Conservation (phyloP, 2,113 vertebrate genomes). For the Hystrix cristata region DNA sequence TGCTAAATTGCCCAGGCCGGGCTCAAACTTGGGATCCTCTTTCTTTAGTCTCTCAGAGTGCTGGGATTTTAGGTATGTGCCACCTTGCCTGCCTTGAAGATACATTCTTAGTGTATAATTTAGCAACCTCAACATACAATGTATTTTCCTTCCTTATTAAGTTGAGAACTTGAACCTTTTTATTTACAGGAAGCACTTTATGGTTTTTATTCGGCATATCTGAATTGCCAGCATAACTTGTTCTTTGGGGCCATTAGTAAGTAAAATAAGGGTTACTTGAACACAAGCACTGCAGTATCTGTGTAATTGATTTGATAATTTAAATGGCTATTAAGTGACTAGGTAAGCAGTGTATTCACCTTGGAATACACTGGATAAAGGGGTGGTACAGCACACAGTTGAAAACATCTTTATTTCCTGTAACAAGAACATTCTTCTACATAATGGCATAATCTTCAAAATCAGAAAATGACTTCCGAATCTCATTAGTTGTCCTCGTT, state of each 20-base stretch:
- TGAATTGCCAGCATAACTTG: not conserved
- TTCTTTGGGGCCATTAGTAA: not conserved
- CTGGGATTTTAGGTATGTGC: not conserved
- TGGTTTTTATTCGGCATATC: not conserved
- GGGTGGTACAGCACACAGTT: not conserved
- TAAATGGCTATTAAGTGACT: not conserved
- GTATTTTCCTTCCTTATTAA: not conserved
- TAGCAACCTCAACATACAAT: not conserved
- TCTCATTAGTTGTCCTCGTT: not conserved
- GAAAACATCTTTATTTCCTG: conserved; percentile 50
- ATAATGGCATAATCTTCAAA: not conserved
- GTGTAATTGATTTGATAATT: not conserved
- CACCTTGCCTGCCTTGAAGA: not conserved
- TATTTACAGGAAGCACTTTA: not conserved
- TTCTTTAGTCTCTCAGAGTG: not conserved
- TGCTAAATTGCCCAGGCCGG: not conserved
- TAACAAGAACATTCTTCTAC: not conserved
- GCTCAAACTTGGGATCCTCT: not conserved
- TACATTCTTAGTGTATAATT: not conserved
- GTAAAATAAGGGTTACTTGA: not conserved
- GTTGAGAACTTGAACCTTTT: not conserved
- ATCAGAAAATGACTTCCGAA: not conserved
- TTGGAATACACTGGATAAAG: not conserved
- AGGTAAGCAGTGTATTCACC: not conserved
- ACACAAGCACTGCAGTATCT: not conserved